These are phyloP conservation scores for Girardinichthys multiradiatus DNA, from an alignment of 2,113 vertebrate genomes.

Conservation along the genomic window DNA sequence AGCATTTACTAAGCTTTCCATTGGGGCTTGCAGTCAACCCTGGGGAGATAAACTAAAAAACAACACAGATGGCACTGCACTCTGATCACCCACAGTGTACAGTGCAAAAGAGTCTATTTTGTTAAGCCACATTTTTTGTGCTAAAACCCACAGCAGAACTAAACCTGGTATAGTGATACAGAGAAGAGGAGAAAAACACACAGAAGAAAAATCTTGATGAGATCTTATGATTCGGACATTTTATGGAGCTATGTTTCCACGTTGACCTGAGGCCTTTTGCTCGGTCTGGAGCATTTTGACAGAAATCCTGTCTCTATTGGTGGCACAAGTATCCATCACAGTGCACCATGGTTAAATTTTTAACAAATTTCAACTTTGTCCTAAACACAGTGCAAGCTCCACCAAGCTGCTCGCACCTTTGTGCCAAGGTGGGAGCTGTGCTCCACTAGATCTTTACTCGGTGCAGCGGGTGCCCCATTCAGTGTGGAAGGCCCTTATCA, in stretches of 20 bases:
- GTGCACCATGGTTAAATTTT: not conserved
- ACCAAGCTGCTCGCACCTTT: not conserved
- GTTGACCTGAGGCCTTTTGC: not conserved
- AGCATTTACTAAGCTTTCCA: not conserved
- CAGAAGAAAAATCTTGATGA: not conserved
- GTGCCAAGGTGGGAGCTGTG: too few relatives aligned
- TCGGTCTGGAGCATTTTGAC: not conserved
- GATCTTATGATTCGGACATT: not conserved
- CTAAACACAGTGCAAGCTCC: not conserved
- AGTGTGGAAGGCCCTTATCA: too few relatives aligned
- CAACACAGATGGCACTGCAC: not conserved
- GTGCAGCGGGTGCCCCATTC: too few relatives aligned
- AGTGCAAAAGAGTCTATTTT: not conserved
- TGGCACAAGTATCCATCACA: not conserved
- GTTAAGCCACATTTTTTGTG: not conserved
- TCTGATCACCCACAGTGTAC: not conserved
- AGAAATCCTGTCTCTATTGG: not conserved
- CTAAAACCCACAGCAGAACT: not conserved
- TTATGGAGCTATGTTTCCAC: not conserved
- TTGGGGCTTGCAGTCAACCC: too few relatives aligned
- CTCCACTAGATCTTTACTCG: too few relatives aligned
- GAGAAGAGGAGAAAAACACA: not conserved
- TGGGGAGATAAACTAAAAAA: not conserved
- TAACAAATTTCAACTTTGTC: not conserved
- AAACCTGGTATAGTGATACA: not conserved